A percentile compares a stretch with the other conserved stretches of the same genome.
These are phyloP conservation scores for Dicerorhinus sumatrensis DNA, from an alignment of 2,113 vertebrate species.

Conservation along the genomic window DNA sequence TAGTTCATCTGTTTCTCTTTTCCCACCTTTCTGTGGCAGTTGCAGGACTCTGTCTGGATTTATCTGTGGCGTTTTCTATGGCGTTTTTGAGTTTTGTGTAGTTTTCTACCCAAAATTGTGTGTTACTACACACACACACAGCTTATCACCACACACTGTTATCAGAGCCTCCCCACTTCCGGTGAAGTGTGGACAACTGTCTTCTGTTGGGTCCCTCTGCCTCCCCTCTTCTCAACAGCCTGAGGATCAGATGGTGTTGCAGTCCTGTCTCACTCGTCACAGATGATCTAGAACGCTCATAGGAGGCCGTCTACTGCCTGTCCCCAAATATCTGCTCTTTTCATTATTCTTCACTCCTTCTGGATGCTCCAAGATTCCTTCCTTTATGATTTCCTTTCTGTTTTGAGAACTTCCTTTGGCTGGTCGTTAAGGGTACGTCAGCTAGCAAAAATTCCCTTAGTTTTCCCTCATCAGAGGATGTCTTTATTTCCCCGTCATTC, in stretches of 20 bases:
- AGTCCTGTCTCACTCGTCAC: background rate
- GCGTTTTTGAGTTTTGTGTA: background rate
- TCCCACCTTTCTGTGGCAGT: background rate
- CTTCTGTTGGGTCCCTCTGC: background rate
- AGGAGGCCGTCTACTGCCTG: rapidly evolving
- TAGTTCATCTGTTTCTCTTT: background rate
- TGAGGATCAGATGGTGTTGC: too few relatives aligned
- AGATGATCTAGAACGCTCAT: background rate
- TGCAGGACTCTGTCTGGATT: background rate
- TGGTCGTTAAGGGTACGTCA: background rate
- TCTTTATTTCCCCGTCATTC: background rate
- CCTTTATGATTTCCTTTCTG: background rate
- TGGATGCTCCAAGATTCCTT: background rate
- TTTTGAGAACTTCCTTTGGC: background rate
- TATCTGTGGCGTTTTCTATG: too few relatives aligned
- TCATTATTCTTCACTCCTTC: background rate
- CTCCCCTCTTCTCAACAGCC: background rate
- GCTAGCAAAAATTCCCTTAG: background rate
- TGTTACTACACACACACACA: too few relatives aligned
- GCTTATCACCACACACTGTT: background rate
- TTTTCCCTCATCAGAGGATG: background rate
- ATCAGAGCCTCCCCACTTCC: background rate
- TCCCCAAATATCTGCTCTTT: background rate
- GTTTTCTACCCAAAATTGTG: background rate
- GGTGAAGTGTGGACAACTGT: background rate